A percentile compares a stretch with the other conserved stretches of the same genome.
These are phyloP conservation scores for Trichacis sp. DNA, from an alignment of 2,888 invertebrate genomes.

Conservation along the genomic window DNA sequence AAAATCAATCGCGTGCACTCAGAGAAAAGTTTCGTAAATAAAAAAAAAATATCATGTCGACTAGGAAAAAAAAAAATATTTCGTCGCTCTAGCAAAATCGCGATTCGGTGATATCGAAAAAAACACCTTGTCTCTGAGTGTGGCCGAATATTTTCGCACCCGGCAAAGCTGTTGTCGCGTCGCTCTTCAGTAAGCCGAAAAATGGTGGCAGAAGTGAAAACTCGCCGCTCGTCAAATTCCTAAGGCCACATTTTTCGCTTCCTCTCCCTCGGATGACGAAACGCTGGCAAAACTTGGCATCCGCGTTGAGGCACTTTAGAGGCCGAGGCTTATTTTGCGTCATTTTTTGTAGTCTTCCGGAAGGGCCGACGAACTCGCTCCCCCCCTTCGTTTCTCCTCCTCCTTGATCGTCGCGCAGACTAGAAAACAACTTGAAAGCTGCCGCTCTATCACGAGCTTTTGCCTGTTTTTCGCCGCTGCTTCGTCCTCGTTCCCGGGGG, in stretches of 20 bases:
- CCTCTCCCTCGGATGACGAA: slow-evolving; percentile 4
- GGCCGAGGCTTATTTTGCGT: slow-evolving; percentile 50
- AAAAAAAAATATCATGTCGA: too few species aligned
- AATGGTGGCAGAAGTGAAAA: slow-evolving; percentile 28
- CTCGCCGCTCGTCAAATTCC: slow-evolving; percentile 51
- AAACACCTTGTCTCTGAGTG: too few species aligned
- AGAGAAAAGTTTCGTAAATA: too few species aligned
- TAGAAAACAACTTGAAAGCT: slow-evolving; percentile 46
- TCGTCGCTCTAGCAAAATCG: too few species aligned
- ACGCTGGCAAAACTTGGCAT: background rate
- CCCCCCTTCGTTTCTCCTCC: slow-evolving; percentile 25
- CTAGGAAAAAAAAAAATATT: too few species aligned
- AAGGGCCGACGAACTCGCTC: too few species aligned
- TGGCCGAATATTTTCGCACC: too few species aligned
- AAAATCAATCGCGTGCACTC: too few species aligned
- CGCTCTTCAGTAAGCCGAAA: slow-evolving; percentile 21
- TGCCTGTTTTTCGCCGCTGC: slow-evolving; percentile 63
- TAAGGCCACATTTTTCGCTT: slow-evolving; percentile 61
- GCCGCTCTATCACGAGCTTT: slow-evolving; percentile 35
- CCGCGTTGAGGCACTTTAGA: slow-evolving; percentile 63
- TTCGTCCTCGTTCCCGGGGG: slow-evolving; percentile 55
- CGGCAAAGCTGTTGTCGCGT: too few species aligned
- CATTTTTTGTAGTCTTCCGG: slow-evolving; percentile 37
- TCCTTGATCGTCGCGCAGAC: slow-evolving; percentile 46
- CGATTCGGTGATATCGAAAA: too few species aligned